Evolutionary conservation across 2,113 vertebrate species (phyloP).

Genomic region (Glaucomys volans): DNA sequence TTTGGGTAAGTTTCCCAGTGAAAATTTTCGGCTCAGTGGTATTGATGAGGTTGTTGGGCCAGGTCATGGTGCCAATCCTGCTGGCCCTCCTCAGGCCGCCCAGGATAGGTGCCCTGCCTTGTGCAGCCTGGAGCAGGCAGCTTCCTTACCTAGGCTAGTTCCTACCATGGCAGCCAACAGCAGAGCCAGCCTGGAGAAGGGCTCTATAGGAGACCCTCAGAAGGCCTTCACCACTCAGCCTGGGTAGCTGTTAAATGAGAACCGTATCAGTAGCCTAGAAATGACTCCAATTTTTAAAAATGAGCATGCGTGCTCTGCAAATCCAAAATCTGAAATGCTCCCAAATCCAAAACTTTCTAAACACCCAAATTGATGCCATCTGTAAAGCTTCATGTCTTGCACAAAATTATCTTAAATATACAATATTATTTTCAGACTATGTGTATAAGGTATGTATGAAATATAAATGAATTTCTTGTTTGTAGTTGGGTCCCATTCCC

Average conservation of each 20-base stretch:
- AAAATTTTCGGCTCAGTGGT: background rate
- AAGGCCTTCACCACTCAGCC: background rate
- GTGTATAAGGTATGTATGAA: background rate
- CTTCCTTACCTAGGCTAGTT: background rate
- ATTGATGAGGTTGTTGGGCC: too few species aligned
- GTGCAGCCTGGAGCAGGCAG: too few species aligned
- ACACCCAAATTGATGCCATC: background rate
- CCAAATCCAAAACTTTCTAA: background rate
- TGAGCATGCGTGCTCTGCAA: background rate
- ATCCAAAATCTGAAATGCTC: background rate
- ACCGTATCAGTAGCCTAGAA: background rate
- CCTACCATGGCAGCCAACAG: background rate
- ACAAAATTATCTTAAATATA: background rate
- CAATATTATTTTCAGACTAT: background rate
- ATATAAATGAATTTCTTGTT: background rate
- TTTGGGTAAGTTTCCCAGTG: slow-evolving; percentile 88
- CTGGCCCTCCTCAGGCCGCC: background rate
- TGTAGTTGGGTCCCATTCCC: background rate
- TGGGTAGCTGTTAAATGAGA: background rate
- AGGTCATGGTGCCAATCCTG: background rate
- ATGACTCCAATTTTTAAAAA: background rate
- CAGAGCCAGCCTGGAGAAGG: too few species aligned
- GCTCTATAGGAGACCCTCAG: background rate
- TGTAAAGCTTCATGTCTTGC: background rate
- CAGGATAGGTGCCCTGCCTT: background rate